Base-by-base conservation (phyloP, 2,113 vertebrate genomes). In the Megaceryle maxima region DNA sequence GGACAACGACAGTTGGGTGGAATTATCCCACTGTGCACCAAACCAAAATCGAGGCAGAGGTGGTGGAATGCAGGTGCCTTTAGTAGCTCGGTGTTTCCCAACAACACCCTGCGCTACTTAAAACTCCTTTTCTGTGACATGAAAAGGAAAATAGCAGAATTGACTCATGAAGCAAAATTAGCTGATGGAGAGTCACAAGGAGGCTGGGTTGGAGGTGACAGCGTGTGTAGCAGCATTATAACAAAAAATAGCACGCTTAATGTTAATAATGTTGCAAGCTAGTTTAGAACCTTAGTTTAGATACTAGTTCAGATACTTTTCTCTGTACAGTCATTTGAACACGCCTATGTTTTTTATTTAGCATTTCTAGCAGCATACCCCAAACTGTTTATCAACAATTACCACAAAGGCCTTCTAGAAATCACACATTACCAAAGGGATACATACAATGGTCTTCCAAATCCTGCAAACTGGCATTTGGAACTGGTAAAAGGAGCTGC, bases 111-210 rank as follows among this genome's bases (percentile, higher is more conserved):
- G 94, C 88, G 63, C 79, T 66, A 67, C 83, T 88, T 62, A 37
- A 44, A 87, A 86, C 88, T 93, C 60, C 56, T 90, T 95, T 93
- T 90, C 72, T 88, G 83, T 75, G 92, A 93, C 88, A 87, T 70
- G 75, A 93, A 96, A 92, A 93, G 64, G 85, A 88, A 94, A 91
- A 95, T 18, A 95, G 91, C 91, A 94, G 86, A 96, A 96, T 55
- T 96, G 96, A 96, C 88, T 97, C 94, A 90, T 3, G 33, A 72
- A 81, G 77, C 51, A 94, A 92, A 94, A 90, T 92, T 88, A 96
- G 95, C 85, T 93, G 87, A 85, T 68, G 93, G 74, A 50, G 79
- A 93, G 78, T 93, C 92, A 96, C 82, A 86, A 91, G 93, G 85
- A 92, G 69, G 76, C 72, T 66, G 75, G 93, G 67, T 28, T 16